Evolutionary conservation across 2,797 vertebrate species (phyloP).

Genomic region (Takifugu rubripes): DNA sequence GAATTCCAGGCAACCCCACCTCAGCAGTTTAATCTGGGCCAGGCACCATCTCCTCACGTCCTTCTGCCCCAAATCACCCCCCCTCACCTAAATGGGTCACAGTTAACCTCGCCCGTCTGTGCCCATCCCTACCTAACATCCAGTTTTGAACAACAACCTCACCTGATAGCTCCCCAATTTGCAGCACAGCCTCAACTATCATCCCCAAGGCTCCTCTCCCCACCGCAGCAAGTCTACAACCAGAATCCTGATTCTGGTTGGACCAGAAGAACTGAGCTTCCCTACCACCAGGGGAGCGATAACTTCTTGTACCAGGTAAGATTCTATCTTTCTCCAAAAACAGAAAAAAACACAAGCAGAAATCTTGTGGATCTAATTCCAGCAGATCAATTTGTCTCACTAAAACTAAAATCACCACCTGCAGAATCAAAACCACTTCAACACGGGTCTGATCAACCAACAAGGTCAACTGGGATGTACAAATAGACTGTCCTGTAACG

Average conservation of each 20-base stretch:
- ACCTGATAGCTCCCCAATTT: neutral
- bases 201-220: slow-evolving; percentile 9
- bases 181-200: neutral
- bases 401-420: slow-evolving; percentile 13
- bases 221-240: slow-evolving; percentile 2
- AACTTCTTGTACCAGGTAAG: slow-evolving; percentile 40
- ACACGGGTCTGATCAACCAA: neutral
- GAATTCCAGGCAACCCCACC: neutral
- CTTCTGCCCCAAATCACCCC: neutral
- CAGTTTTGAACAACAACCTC: neutral
- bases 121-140: neutral
- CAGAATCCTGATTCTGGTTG: slow-evolving; percentile 14
- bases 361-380: no score
- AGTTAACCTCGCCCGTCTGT: neutral
- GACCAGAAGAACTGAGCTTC: neutral
- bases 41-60: neutral
- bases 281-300: neutral
- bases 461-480: slow-evolving; percentile 10
- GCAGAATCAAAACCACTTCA: slow-evolving; percentile 28
- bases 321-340: neutral
- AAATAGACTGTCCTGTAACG: neutral
- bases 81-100: neutral
- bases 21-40: neutral
- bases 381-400: neutral
- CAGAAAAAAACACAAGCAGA: no score